Evolutionary conservation across 64 coral and sea anemone species (phyloP), one percentile per base, ranked within the genome.

Genomic region (Hydrozoanthus tunicans): DNA sequence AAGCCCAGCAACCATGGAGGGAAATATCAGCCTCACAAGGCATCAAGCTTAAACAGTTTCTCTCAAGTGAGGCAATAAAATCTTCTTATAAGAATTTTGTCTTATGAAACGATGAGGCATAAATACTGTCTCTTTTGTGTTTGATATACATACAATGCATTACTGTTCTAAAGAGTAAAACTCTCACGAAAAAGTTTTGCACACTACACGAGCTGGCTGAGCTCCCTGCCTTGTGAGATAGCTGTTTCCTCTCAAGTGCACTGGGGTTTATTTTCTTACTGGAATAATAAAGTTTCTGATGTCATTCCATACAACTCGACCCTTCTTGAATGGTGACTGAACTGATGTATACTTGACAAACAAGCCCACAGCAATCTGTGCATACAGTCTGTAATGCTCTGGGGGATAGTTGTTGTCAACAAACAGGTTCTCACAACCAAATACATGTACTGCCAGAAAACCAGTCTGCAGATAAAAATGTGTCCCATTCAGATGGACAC

Each of bases 241-340:
- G 32, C 32, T 43, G 32, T 43, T 43, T 43, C 32, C 32, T 43
- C 32, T 43, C 32, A 43, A 43, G 0, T 68, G 64, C 7, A 67
- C 12, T 11, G n/a, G 8, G 12, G n/a, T 12, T 13, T 9, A 76
- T 76, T 53, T 43, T 65, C 95, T 92, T 90, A 97, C 95, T 27
- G 78, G 63, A 11, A 94, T 53, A 71, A 90, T 85, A 59, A 97
- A 97, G 77, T 97, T 97, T 17, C 66, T 94, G 7, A 94, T 74
- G 57, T 97, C 95, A 92, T 92, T 93, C 95, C 95, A 97, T 17
- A 97, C 91, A 8, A 94, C 89, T 80, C 89, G 53, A 4, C 95
- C 92, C 74, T 97, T 97, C 79, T 94, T 97, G 56, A 89, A 68
- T 5, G 89, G 91, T 62, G 92, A 92, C 89, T 97, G 89, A 53